Conservation (phyloP, 1,140 invertebrate species). For the Helicoverpa armigera region DNA sequence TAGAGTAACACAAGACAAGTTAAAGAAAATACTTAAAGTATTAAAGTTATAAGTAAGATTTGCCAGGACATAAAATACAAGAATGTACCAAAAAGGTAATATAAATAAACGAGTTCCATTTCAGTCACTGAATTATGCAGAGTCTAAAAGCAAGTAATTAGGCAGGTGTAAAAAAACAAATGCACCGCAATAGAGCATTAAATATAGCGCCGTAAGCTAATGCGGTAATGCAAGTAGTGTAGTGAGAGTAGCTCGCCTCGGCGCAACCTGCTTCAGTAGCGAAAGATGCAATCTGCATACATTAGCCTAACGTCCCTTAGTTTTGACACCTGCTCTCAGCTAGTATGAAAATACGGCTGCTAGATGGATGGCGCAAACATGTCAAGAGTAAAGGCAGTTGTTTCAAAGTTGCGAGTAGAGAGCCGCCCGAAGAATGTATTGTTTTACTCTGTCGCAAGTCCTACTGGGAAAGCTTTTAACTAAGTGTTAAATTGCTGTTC, state of each 20-base stretch:
- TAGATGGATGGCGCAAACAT: constrained; percentile 80
- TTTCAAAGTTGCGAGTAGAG: constrained; percentile 64
- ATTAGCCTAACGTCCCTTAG: constrained; percentile 83
- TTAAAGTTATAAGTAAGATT: no score
- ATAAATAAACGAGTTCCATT: constrained; percentile 9
- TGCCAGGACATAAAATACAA: no score
- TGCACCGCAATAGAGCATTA: constrained; percentile 58
- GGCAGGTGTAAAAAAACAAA: constrained; percentile 55
- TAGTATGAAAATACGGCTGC: constrained; percentile 65
- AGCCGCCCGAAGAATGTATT: constrained; percentile 55
- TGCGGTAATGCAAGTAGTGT: constrained; percentile 57
- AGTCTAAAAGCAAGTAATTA: constrained; percentile 36
- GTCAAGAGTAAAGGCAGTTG: constrained; percentile 72
- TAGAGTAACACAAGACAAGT: no score
- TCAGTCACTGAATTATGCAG: constrained; percentile 6
- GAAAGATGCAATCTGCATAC: constrained; percentile 84
- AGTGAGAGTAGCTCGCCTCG: constrained; percentile 13
- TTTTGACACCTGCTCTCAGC: constrained; percentile 83
- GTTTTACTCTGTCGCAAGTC: constrained; percentile 47
- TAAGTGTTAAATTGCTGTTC: constrained; percentile 59
- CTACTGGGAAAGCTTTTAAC: constrained; percentile 62
- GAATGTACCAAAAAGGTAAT: background rate
- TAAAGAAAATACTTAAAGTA: no score
- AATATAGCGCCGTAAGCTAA: constrained; percentile 64
- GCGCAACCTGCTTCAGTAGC: constrained; percentile 55